Conservation (phyloP, 2,888 invertebrate genomes). For the Acleris literana region DNA sequence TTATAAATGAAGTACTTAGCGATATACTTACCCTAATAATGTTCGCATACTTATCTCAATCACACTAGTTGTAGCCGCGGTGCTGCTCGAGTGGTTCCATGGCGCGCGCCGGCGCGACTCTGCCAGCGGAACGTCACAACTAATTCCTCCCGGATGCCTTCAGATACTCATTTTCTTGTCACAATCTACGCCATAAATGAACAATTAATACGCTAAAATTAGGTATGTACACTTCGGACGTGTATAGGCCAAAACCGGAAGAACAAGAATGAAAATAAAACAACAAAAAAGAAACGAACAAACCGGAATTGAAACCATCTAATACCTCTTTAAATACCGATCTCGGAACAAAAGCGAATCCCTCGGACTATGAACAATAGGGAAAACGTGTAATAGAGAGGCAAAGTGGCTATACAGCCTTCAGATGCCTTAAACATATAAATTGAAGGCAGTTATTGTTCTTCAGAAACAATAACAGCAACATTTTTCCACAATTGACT, state of each 20-base stretch:
- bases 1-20: conserved; percentile 32
- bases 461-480: conserved; percentile 79
- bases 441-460: conserved; percentile 80
- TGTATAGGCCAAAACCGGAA: too few relatives aligned
- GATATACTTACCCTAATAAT: conserved; percentile 15
- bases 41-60: conserved; percentile 18
- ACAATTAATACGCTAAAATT: too few relatives aligned
- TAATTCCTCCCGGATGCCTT: too few relatives aligned
- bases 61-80: neutral
- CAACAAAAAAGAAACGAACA: conserved; percentile 18
- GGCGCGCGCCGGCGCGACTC: too few relatives aligned
- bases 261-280: too few relatives aligned
- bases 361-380: conserved; percentile 60
- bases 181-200: too few relatives aligned
- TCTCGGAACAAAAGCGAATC: conserved; percentile 49
- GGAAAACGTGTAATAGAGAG: conserved; percentile 65
- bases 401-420: conserved; percentile 75
- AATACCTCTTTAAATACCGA: conserved; percentile 41
- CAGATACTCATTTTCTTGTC: too few relatives aligned
- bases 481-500: conserved; percentile 81
- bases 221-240: too few relatives aligned
- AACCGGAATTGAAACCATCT: conserved; percentile 39
- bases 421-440: conserved; percentile 80
- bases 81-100: too few relatives aligned
- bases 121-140: too few relatives aligned